Conservation (phyloP, 1,140 invertebrate species). For the Contarinia nasturtii region DNA sequence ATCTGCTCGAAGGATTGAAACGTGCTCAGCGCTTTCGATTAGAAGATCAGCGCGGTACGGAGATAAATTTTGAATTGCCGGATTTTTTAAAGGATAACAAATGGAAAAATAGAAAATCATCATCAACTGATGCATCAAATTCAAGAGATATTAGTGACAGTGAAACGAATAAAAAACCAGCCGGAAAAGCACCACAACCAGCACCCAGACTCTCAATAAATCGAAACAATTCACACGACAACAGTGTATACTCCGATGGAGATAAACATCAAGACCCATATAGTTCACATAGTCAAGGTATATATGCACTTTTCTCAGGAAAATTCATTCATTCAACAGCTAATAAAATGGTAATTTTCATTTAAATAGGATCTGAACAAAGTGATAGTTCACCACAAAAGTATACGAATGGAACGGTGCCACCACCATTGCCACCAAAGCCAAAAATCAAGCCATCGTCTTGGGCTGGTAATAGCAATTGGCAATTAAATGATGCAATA, state of each 20-base stretch:
- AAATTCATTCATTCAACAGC: too few species aligned
- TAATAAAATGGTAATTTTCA: neutral
- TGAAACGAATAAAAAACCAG: neutral
- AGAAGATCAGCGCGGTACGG: conserved; percentile 64
- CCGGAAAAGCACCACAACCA: conserved; percentile 11
- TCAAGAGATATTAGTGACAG: neutral
- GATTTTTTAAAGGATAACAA: conserved; percentile 51
- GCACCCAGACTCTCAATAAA: conserved; percentile 17
- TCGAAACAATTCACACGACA: neutral
- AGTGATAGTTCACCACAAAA: conserved; percentile 7
- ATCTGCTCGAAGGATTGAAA: conserved; percentile 55
- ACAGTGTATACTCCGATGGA: conserved; percentile 5
- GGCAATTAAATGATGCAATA: too few species aligned
- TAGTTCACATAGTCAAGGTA: neutral
- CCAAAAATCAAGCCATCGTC: conserved; percentile 29
- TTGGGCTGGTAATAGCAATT: too few species aligned
- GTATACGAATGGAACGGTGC: conserved; percentile 14
- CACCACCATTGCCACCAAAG: conserved; percentile 34
- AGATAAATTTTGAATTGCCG: conserved; percentile 61
- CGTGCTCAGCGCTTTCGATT: conserved; percentile 50
- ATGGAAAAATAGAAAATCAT: conserved; percentile 10
- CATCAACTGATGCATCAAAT: neutral
- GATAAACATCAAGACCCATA: neutral
- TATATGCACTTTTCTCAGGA: neutral
- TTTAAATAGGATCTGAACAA: conserved; percentile 3